Percentiles rank a stretch among this genome's conserved stretches.
Evolutionary conservation across 2,888 invertebrate species (phyloP).

Genomic region (Mylabris sibirica): DNA sequence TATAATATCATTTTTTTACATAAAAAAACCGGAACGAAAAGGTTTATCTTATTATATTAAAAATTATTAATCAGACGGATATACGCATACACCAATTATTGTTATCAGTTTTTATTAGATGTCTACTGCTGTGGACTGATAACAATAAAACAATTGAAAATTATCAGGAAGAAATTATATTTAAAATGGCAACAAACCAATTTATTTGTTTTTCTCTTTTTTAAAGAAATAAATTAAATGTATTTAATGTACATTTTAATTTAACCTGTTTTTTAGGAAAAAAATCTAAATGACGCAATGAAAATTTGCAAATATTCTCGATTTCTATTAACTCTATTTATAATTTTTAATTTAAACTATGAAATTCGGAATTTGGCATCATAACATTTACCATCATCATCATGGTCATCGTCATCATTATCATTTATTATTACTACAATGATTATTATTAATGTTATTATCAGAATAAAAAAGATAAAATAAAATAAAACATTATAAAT

Average conservation of each 20-base stretch:
- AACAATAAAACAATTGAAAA: slow-evolving; percentile 6
- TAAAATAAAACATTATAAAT: background rate
- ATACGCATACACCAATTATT: slow-evolving; percentile 9
- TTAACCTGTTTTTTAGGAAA: background rate
- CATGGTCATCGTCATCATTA: background rate
- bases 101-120: slow-evolving; percentile 5
- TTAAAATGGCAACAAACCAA: background rate
- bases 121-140: slow-evolving; percentile 8
- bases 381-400: background rate
- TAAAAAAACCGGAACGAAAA: slow-evolving; percentile 1
- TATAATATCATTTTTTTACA: background rate
- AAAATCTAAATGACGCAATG: background rate
- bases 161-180: slow-evolving; percentile 9
- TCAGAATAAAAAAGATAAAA: background rate
- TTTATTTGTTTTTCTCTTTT: background rate
- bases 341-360: background rate
- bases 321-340: slow-evolving; percentile 2
- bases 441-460: background rate
- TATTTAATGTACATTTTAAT: background rate
- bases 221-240: background rate
- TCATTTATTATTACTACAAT: background rate
- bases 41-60: background rate
- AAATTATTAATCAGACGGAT: slow-evolving; percentile 11
- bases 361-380: slow-evolving; percentile 1
- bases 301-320: background rate